Evolutionary conservation across 2,888 invertebrate species (phyloP).

Genomic region (Thymelicus acteon): DNA sequence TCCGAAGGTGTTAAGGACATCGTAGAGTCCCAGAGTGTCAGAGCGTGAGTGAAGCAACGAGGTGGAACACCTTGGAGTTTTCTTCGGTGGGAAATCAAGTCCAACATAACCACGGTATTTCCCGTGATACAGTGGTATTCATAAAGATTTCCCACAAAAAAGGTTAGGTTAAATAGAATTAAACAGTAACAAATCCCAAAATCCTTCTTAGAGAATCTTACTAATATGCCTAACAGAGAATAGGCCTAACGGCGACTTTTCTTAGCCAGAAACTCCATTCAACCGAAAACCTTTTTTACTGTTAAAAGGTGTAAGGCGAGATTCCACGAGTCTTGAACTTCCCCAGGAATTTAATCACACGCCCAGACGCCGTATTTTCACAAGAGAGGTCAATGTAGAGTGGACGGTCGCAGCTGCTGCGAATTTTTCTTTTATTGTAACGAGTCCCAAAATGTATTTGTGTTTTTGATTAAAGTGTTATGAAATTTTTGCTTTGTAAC

Average conservation of each 20-base stretch:
- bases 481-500: constrained; percentile 8
- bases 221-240: no score
- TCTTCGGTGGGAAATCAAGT: no score
- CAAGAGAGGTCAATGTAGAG: background rate
- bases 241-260: background rate
- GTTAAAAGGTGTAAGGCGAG: background rate
- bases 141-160: no score
- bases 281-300: background rate
- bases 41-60: no score
- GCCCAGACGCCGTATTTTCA: background rate
- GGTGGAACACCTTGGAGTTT: no score
- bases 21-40: no score
- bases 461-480: constrained; percentile 6
- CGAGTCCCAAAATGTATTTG: constrained; percentile 7
- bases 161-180: no score
- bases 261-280: background rate
- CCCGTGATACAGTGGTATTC: no score
- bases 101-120: no score
- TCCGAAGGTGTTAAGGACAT: no score
- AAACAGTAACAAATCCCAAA: no score
- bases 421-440: constrained; percentile 5
- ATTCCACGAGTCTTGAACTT: background rate
- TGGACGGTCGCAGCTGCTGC: background rate
- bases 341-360: constrained; percentile 1
- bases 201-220: no score